A percentile compares a stretch with the other conserved stretches of the same genome.
Conservation (phyloP, 2,888 invertebrate genomes). For the Cordilura impudica region DNA sequence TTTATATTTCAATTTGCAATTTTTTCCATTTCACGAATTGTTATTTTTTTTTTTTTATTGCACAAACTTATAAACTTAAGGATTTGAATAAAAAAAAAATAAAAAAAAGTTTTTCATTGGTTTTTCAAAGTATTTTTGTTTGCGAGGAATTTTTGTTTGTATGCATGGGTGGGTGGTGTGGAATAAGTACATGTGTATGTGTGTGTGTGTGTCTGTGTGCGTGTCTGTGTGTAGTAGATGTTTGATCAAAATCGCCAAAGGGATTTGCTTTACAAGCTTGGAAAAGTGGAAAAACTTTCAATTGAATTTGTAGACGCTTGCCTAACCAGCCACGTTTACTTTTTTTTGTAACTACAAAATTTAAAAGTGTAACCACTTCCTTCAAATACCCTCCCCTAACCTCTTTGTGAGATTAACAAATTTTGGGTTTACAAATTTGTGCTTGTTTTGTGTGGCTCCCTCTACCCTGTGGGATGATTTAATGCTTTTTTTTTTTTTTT, state of each 20-base stretch:
- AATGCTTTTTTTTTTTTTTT: slow-evolving; percentile 15
- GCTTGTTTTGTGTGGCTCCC: slow-evolving; percentile 25
- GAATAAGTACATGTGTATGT: neutral
- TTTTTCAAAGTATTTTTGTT: slow-evolving; percentile 27
- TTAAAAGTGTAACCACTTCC: slow-evolving; percentile 45
- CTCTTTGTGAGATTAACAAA: slow-evolving; percentile 14
- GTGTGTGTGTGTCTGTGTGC: neutral
- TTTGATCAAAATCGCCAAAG: slow-evolving; percentile 73
- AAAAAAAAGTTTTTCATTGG: slow-evolving; percentile 47
- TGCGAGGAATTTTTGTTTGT: neutral
- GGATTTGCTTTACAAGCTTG: slow-evolving; percentile 72
- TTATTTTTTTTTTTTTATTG: slow-evolving; percentile 1
- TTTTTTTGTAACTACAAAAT: slow-evolving; percentile 1
- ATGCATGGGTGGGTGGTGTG: neutral
- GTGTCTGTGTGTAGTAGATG: neutral
- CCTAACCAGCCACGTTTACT: slow-evolving; percentile 60
- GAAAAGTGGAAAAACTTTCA: slow-evolving; percentile 71
- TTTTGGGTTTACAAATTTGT: slow-evolving; percentile 53
- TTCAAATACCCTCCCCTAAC: neutral
- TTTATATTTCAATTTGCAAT: slow-evolving; percentile 66
- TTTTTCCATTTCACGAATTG: slow-evolving; percentile 45
- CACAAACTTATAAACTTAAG: slow-evolving; percentile 27
- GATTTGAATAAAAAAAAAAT: slow-evolving; percentile 43
- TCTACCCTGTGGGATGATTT: slow-evolving; percentile 8
- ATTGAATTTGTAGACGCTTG: slow-evolving; percentile 71